Evolutionary conservation across 2,888 invertebrate species (phyloP), one percentile per base, ranked within the genome.

Genomic region (Cantharis nigra): DNA sequence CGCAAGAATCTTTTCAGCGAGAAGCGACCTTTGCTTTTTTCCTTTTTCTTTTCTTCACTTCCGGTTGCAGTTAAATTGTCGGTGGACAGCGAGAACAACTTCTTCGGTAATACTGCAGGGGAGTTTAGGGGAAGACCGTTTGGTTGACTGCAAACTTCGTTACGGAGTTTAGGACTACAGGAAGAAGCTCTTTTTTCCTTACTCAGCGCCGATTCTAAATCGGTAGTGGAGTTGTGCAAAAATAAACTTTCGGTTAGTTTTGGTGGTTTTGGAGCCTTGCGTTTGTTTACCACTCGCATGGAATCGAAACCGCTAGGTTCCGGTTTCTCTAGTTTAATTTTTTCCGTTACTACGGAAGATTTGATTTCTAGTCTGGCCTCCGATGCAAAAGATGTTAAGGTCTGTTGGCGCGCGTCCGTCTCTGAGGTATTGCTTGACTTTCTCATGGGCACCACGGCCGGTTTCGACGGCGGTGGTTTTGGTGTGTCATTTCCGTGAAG

Each of bases 1-100:
- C 96, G 91, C 28, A 97, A 89, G 80, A 97, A 92, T 85, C 96
- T 96, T 85, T 95, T 95, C 69, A 97, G 91, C 0, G 96, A 96
- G 86, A 96, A 96, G 82, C 94, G 92, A 2, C 91, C 90, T 83
- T 92, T 91, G 10, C 92, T 92, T 85, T 95, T 94, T 71, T 94
- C 92, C 86, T 95, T 94, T 77, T 90, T 88, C 79, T 90, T 90
- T 26, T 87, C 87, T 10, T 85, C 84, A 62, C 86, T 79, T 11
- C 90, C 90, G 77, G 65, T 80, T 82, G 65, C 74, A 0, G 91
- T 87, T 76, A 95, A 88, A 85, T 94, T 95, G 83, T 95, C 95
- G 79, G 94, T 94, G 0, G 95, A 95, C 77, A 95, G 84, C 0
- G 95, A 95, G 81, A 95, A 90, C 74, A 92, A 92, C 82, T 93